phyloP scores from a whole-genome alignment of 2,888 invertebrate genomes.

The Pantelozetes paolii region DNA sequence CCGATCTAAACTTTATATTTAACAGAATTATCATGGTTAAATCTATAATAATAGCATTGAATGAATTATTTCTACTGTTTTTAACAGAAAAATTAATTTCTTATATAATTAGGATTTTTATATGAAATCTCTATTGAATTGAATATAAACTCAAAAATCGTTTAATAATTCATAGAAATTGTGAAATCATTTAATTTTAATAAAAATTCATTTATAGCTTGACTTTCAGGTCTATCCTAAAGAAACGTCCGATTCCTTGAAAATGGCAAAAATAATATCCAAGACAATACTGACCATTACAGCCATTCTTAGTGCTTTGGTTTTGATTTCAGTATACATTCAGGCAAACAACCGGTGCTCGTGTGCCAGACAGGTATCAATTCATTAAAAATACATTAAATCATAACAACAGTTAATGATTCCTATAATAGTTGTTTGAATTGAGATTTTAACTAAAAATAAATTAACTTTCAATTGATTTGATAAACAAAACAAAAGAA shows the following conservation, averaged over 20 bases:
- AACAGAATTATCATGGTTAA: too few relatives aligned
- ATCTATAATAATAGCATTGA: too few relatives aligned
- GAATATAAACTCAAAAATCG: too few relatives aligned
- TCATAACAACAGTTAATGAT: background rate
- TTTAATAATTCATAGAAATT: too few relatives aligned
- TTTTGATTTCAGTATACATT: constrained; percentile 76
- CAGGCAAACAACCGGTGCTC: constrained; percentile 71
- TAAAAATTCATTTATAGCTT: background rate
- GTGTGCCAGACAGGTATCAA: constrained; percentile 38
- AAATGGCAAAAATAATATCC: constrained; percentile 79
- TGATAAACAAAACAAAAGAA: too few relatives aligned
- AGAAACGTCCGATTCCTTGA: constrained; percentile 62
- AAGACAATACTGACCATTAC: constrained; percentile 74
- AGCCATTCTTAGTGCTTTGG: constrained; percentile 73
- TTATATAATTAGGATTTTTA: too few relatives aligned
- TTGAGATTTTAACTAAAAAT: too few relatives aligned
- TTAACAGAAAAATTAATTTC: too few relatives aligned
- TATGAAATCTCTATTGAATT: too few relatives aligned
- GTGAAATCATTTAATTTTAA: background rate
- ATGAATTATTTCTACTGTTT: too few relatives aligned
- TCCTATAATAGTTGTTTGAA: background rate
- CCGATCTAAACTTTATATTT: too few relatives aligned
- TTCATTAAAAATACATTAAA: background rate
- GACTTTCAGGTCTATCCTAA: constrained; percentile 53
- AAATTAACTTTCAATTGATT: too few relatives aligned